Conservation (phyloP, 2,797 vertebrate species). For the Aulostomus chinensis region DNA sequence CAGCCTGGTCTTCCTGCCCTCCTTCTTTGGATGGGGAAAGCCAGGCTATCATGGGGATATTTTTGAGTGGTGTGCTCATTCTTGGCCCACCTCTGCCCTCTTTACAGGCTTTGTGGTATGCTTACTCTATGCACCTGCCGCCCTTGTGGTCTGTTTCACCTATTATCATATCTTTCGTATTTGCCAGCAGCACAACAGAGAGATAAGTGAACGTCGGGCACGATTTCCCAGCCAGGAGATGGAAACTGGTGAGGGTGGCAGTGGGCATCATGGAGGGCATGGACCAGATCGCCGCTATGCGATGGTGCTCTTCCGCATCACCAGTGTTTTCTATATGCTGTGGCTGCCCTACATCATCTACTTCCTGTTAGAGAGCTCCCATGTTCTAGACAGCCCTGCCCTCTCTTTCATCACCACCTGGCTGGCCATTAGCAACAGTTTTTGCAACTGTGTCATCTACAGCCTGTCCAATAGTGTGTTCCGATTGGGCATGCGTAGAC, state of each 20-base stretch:
- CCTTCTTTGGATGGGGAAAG: conserved; percentile 98
- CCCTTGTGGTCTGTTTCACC: conserved; percentile 96
- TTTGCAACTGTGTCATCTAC: conserved; percentile 99
- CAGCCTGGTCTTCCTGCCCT: conserved; percentile 92
- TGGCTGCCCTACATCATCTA: conserved; percentile 99
- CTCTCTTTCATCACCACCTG: conserved; percentile 97
- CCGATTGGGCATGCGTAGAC: conserved; percentile 92
- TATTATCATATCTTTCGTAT: conserved; percentile 99
- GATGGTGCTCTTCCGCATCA: conserved; percentile 98
- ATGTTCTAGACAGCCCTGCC: conserved; percentile 90
- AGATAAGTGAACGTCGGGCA: conserved; percentile 93
- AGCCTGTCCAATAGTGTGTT: conserved; percentile 99
- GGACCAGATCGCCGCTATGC: conserved; percentile 94
- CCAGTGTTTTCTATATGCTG: conserved; percentile 97
- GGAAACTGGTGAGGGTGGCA: conserved; percentile 83
- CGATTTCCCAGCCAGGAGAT: conserved; percentile 95
- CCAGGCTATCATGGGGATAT: conserved; percentile 99
- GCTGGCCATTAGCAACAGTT: conserved; percentile 99
- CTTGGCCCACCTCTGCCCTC: conserved; percentile 96
- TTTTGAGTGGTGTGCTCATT: conserved; percentile 97
- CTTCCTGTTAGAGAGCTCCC: conserved; percentile 95
- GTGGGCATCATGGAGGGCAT: conserved; percentile 85
- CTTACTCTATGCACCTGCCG: conserved; percentile 95
- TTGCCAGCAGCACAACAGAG: conserved; percentile 98
- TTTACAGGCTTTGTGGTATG: conserved; percentile 98